Percentiles rank a stretch among this genome's conserved stretches.
These are phyloP conservation scores for Pelobates fuscus DNA, from an alignment of 2,113 vertebrate species.

Conservation along the genomic window DNA sequence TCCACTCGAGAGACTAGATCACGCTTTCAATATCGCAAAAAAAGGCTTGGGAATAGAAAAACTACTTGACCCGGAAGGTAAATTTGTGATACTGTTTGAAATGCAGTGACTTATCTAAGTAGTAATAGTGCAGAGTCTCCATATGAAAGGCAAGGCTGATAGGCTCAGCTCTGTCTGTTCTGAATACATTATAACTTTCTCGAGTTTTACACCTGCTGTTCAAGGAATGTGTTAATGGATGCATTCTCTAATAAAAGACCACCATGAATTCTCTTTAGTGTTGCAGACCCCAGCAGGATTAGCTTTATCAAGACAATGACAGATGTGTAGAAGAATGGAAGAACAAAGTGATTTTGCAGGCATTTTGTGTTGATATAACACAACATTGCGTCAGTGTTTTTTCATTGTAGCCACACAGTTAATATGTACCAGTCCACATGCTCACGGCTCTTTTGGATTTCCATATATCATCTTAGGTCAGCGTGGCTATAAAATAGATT, in stretches of 20 bases:
- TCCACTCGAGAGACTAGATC: conserved; percentile 82
- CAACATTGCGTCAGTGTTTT: too few relatives aligned
- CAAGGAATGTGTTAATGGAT: neutral
- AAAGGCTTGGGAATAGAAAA: conserved; percentile 87
- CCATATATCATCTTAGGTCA: too few relatives aligned
- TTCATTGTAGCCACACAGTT: too few relatives aligned
- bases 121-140: too few relatives aligned
- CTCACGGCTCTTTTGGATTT: too few relatives aligned
- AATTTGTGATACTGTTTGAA: neutral
- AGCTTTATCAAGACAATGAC: conserved; percentile 39
- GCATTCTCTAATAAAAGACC: neutral
- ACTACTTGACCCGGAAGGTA: conserved; percentile 96
- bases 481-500: too few relatives aligned
- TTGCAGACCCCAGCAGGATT: conserved; percentile 24
- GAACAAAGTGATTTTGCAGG: conserved; percentile 15
- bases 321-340: conserved; percentile 24
- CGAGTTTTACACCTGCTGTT: neutral
- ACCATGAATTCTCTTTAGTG: neutral
- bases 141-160: too few relatives aligned
- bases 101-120: neutral
- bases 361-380: neutral
- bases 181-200: too few relatives aligned
- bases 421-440: too few relatives aligned
- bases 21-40: conserved; percentile 88
- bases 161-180: too few relatives aligned